phyloP scores from a whole-genome alignment of 2,113 vertebrate genomes.

The Phrynosoma blainvillii region DNA sequence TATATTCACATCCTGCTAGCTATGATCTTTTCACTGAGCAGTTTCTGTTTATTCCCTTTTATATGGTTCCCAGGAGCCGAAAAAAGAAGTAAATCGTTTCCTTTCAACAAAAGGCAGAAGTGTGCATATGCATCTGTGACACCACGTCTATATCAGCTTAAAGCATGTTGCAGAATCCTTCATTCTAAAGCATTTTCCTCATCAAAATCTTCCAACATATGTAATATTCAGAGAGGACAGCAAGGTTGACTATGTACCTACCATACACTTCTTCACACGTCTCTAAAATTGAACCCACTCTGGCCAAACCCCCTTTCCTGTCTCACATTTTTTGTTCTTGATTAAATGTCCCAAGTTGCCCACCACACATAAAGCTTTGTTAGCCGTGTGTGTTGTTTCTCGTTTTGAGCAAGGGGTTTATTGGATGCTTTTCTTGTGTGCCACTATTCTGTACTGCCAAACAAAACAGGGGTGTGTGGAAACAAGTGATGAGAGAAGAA shows the following conservation, averaged over 20 bases:
- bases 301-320: neutral
- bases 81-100: slow-evolving; percentile 8
- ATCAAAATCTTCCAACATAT: neutral
- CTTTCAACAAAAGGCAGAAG: slow-evolving; percentile 36
- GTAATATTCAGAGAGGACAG: neutral
- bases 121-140: no score
- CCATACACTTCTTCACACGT: neutral
- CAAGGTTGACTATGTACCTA: neutral
- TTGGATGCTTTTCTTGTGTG: neutral
- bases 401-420: neutral
- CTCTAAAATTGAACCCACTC: neutral
- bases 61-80: neutral
- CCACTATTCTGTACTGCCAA: neutral
- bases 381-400: neutral
- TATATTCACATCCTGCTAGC: neutral
- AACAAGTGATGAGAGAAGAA: neutral
- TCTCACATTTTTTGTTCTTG: neutral
- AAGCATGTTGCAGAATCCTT: neutral
- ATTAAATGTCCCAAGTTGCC: neutral
- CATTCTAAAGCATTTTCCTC: neutral
- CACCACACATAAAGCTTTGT: neutral
- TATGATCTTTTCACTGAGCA: neutral
- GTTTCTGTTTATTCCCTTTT: slow-evolving; percentile 16
- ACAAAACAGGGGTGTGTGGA: neutral
- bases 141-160: neutral